phyloP scores from a whole-genome alignment of 2,113 vertebrate species.

The Azemiops feae region DNA sequence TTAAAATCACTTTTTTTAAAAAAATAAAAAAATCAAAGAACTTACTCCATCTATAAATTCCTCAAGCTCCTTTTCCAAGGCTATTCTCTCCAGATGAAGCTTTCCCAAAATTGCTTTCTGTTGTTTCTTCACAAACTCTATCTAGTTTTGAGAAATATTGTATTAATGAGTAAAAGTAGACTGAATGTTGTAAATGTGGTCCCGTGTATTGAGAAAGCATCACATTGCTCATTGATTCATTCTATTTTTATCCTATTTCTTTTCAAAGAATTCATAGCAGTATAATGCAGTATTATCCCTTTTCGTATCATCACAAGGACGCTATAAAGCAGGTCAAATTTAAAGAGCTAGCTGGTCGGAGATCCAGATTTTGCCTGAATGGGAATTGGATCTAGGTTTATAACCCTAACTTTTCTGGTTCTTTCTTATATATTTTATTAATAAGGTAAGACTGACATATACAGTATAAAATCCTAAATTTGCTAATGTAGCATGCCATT shows the following conservation, averaged over 20 bases:
- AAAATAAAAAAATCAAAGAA: not conserved
- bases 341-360: not conserved
- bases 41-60: conserved; percentile 73
- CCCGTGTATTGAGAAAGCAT: not conserved
- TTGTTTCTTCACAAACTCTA: conserved; percentile 80
- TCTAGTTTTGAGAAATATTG: conserved; percentile 65
- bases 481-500: not conserved
- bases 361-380: not conserved
- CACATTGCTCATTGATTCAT: not conserved
- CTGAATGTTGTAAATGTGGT: not conserved
- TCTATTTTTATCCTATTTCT: not conserved
- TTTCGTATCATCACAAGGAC: not conserved
- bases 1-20: not conserved
- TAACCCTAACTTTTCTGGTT: not conserved
- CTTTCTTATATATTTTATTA: not conserved
- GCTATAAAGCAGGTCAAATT: not conserved
- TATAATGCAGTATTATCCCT: not conserved
- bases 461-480: not conserved
- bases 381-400: not conserved
- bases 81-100: conserved; percentile 70
- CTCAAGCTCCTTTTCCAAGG: conserved; percentile 74
- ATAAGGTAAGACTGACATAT: not conserved
- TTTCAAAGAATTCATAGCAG: not conserved
- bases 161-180: conserved; percentile 23
- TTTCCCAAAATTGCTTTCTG: conserved; percentile 71